phyloP scores from a whole-genome alignment of 2,797 vertebrate species.

The Sebastes matsubarae region DNA sequence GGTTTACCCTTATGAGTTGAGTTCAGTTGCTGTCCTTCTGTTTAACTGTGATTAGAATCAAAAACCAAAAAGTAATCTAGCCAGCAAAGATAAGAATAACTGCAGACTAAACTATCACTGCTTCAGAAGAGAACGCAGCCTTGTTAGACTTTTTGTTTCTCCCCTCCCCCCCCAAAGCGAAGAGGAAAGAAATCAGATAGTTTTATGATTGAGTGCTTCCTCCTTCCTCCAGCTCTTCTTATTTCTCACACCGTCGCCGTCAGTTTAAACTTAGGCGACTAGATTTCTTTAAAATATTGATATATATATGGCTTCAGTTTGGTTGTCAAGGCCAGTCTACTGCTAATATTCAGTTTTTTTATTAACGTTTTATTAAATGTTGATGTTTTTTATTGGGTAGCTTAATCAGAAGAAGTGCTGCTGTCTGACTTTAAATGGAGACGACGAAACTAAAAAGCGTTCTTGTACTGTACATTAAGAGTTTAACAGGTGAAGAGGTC shows the following conservation, averaged over 20 bases:
- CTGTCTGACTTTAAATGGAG: neutral
- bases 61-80: slow-evolving; percentile 70
- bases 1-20: neutral
- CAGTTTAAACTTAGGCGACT: neutral
- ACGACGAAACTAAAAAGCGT: neutral
- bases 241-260: neutral
- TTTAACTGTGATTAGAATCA: slow-evolving; percentile 54
- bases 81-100: slow-evolving; percentile 50
- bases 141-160: neutral
- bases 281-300: neutral
- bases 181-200: neutral
- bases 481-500: neutral
- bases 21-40: slow-evolving; percentile 19
- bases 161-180: too few species aligned
- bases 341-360: neutral
- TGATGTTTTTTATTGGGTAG: slow-evolving; percentile 6
- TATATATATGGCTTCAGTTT: neutral
- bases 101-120: slow-evolving; percentile 32
- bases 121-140: slow-evolving; percentile 10
- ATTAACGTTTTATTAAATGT: neutral
- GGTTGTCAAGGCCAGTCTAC: slow-evolving; percentile 13
- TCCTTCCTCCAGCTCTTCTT: neutral
- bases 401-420: neutral
- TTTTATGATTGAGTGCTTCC: slow-evolving; percentile 41
- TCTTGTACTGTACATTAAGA: slow-evolving; percentile 4